Conservation (phyloP, 64 coral and sea anemone genomes). For the Actinia tenebrosa region DNA sequence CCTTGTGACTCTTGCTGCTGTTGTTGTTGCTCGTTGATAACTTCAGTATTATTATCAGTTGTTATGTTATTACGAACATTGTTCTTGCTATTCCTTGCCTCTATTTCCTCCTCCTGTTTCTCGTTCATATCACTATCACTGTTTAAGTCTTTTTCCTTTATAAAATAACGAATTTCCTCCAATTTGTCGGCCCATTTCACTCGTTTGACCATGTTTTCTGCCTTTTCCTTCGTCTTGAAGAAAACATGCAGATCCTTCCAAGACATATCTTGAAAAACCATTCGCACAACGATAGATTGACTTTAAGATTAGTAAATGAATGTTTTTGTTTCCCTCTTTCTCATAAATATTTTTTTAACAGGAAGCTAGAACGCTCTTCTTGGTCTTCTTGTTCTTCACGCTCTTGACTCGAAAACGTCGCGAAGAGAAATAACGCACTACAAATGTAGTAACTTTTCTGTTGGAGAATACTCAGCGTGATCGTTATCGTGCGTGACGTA, state of each 20-base stretch:
- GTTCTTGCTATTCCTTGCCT: not conserved
- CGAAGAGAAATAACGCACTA: not conserved
- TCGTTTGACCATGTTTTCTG: slow-evolving; percentile 33
- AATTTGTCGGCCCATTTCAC: slow-evolving; percentile 73
- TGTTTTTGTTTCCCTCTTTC: too few relatives aligned
- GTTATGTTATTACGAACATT: not conserved
- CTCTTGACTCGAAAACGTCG: not conserved
- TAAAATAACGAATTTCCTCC: slow-evolving; percentile 73
- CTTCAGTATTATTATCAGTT: not conserved
- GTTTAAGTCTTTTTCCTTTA: slow-evolving; percentile 6
- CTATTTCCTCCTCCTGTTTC: not conserved
- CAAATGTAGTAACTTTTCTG: not conserved
- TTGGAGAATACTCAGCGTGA: not conserved
- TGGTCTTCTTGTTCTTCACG: not conserved
- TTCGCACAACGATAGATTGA: not conserved
- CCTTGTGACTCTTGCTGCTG: not conserved
- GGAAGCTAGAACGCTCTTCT: not conserved
- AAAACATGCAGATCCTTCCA: slow-evolving; percentile 23
- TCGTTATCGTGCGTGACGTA: slow-evolving; percentile 2
- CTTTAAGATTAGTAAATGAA: not conserved
- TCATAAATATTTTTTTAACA: too few relatives aligned
- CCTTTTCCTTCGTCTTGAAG: slow-evolving; percentile 23
- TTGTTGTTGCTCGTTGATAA: not conserved
- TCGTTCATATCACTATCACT: not conserved
- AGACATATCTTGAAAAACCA: slow-evolving; percentile 6